Evolutionary conservation across 2,797 vertebrate genomes (phyloP), one percentile per base, ranked within the genome.

Genomic region (Takifugu ocellatus): DNA sequence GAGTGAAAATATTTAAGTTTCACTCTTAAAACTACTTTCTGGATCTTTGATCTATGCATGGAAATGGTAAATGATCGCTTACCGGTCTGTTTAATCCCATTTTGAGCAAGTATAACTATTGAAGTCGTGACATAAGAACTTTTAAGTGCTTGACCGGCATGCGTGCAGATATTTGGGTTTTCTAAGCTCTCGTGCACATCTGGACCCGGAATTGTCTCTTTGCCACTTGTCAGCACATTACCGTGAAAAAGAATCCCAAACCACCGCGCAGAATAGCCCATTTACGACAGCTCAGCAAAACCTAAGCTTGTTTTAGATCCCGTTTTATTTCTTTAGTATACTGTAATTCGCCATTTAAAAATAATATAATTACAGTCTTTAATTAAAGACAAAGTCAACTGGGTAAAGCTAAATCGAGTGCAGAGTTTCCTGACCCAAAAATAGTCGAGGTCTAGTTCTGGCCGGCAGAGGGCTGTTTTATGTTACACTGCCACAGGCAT

Each of bases 401-500:
- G 61, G 62, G 9, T 70, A 71, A 73, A 17, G 56, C 54, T 77
- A 86, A 85, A 87, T 78, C 44, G 51, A 85, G 79, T 78, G 5
- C 58, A 71, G 67, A 84, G 72, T 70, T 73, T 84, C 70, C 72
- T 74, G 61, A 74, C 54, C 77, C 61, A 75, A 87, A n/a, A 89
- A 90, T 86, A 91, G 65, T 29, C 25, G n/a, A 12, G 66, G 70
- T 78, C 75, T 65, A 75, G 79, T 66, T 81, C 49, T 60, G 68
- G 49, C 84, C 86, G 79, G 79, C 64, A 83, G 77, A 79, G 77
- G 70, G 79, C 83, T 83, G 81, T 82, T 89, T 89, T 79, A 84
- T 82, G 85, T 88, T 78, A 72, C 68, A 57, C 65, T 80, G 75
- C 74, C 70, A 46, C 49, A 27, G 73, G 81, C 72, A 86, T 85